A percentile compares a stretch with the other conserved stretches of the same genome.
phyloP scores from a whole-genome alignment of 1,140 invertebrate genomes.

The Oncopodura yosiiana region DNA sequence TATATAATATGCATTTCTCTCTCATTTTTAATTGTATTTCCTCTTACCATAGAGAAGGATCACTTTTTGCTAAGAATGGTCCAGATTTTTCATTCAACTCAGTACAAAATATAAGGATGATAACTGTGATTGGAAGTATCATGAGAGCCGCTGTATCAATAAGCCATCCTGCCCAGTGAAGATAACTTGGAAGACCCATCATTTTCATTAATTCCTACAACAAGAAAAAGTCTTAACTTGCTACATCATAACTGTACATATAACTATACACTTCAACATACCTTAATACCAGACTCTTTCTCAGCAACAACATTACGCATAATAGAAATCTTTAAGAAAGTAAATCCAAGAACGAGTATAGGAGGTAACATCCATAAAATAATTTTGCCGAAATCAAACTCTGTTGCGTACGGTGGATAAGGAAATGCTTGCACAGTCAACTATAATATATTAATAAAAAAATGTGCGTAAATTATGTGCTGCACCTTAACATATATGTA shows the following conservation, averaged over 20 bases:
- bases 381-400: constrained; percentile 14
- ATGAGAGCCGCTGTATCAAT: constrained; percentile 44
- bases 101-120: constrained; percentile 20
- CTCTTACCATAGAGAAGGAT: too few relatives aligned
- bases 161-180: constrained; percentile 48
- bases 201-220: constrained; percentile 50
- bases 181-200: constrained; percentile 47
- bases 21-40: too few relatives aligned
- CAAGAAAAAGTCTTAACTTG: too few relatives aligned
- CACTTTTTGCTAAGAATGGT: neutral
- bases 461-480: too few relatives aligned
- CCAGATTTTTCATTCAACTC: constrained; percentile 6
- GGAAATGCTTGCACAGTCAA: constrained; percentile 16
- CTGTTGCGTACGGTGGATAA: constrained; percentile 14
- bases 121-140: constrained; percentile 19
- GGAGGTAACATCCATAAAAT: constrained; percentile 7
- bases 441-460: too few relatives aligned
- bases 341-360: constrained; percentile 14
- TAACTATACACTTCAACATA: constrained; percentile 24
- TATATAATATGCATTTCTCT: too few relatives aligned
- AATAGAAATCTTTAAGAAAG: constrained; percentile 23
- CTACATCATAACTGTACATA: too few relatives aligned
- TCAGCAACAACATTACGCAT: constrained; percentile 21
- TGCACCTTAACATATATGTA: too few relatives aligned
- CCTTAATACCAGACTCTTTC: constrained; percentile 28